Percentiles rank a stretch among this genome's conserved stretches.
Conservation (phyloP, 2,797 vertebrate genomes). For the Tokudaia tokunoshimensis region DNA sequence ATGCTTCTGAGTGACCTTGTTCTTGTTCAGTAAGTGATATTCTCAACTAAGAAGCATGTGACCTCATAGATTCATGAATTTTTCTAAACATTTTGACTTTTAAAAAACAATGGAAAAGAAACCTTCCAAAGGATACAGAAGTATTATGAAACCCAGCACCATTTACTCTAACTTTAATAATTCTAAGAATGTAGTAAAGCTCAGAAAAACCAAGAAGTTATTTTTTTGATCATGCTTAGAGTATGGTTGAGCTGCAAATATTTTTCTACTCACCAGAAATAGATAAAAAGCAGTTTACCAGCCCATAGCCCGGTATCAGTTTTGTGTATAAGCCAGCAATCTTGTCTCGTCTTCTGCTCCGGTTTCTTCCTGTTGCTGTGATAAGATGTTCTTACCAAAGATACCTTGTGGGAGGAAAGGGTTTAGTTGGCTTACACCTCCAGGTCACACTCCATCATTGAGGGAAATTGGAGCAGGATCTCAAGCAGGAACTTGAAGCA, state of each 20-base stretch:
- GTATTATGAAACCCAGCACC: not conserved
- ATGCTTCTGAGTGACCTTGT: not conserved
- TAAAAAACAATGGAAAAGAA: not conserved
- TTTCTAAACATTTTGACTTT: constrained; percentile 1
- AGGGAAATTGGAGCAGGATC: not conserved
- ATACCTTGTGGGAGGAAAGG: not conserved
- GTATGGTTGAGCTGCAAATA: not conserved
- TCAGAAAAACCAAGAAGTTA: not conserved
- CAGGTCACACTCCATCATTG: not conserved
- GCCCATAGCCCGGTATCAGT: not conserved
- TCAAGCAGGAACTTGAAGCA: not conserved
- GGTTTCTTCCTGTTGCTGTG: not conserved
- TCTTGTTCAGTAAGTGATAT: not conserved
- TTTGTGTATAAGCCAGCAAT: not conserved
- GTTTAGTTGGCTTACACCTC: not conserved
- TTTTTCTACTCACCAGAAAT: not conserved
- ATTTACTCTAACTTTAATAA: not conserved
- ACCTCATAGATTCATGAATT: constrained; percentile 4
- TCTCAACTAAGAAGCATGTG: not conserved
- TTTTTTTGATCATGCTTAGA: not conserved
- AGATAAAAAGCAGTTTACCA: not conserved
- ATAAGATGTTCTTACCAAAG: not conserved
- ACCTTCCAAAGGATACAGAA: not conserved
- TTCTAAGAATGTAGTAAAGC: not conserved
- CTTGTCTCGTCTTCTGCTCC: not conserved